Evolutionary conservation across 2,888 invertebrate species (phyloP).

Genomic region (Alcis repandata): DNA sequence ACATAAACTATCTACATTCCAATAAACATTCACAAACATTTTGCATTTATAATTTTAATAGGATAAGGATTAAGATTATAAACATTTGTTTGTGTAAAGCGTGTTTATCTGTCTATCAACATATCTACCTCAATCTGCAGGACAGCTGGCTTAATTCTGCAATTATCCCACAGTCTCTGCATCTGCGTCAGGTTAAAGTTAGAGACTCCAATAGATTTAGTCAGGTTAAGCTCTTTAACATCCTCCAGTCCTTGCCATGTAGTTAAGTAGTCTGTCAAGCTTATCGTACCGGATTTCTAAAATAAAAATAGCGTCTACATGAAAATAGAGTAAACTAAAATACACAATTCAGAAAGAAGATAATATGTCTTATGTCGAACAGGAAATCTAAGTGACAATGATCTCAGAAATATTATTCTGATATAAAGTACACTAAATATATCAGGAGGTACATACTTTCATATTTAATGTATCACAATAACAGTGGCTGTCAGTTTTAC

Average conservation of each 20-base stretch:
- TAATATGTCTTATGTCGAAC: background rate
- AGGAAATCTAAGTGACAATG: background rate
- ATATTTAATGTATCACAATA: too few species aligned
- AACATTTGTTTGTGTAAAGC: too few species aligned
- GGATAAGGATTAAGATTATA: too few species aligned
- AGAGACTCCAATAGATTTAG: constrained; percentile 93
- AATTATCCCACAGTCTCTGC: constrained; percentile 88
- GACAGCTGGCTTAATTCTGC: constrained; percentile 89
- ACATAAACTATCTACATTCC: too few species aligned
- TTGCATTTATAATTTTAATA: too few species aligned
- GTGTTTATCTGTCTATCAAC: background rate
- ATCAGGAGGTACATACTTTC: too few species aligned
- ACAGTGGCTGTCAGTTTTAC: too few species aligned
- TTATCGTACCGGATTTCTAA: constrained; percentile 76
- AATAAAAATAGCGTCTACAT: constrained; percentile 38
- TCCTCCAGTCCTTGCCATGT: constrained; percentile 94
- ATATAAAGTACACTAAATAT: too few species aligned
- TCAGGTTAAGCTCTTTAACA: constrained; percentile 88
- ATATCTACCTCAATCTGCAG: constrained; percentile 85
- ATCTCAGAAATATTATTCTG: too few species aligned
- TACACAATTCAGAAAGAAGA: background rate
- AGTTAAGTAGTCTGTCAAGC: constrained; percentile 91
- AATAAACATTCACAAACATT: too few species aligned
- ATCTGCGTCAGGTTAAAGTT: constrained; percentile 95
- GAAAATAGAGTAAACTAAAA: background rate